Evolutionary conservation across 2,888 invertebrate genomes (phyloP).

Genomic region (Tillus elongatus): DNA sequence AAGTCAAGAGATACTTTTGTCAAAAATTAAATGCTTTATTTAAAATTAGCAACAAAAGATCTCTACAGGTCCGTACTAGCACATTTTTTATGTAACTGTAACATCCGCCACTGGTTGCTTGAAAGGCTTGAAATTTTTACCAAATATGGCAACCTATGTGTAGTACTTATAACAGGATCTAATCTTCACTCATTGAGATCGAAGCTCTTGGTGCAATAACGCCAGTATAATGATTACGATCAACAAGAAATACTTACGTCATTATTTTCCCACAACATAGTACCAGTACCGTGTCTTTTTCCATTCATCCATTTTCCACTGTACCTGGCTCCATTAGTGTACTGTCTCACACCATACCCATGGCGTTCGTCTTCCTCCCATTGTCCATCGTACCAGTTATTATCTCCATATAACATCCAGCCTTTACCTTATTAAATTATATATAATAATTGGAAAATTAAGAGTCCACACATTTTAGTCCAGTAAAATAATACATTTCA

Average conservation of each 20-base stretch:
- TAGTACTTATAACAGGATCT: no score
- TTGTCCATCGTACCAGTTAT: constrained; percentile 41
- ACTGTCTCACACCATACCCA: constrained; percentile 48
- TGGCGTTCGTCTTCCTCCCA: constrained; percentile 40
- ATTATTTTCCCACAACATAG: constrained; percentile 53
- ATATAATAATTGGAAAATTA: constrained; percentile 5
- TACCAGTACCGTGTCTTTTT: constrained; percentile 48
- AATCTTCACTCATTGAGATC: no score
- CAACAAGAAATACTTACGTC: constrained; percentile 47
- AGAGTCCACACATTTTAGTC: not conserved
- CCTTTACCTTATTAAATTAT: constrained; percentile 36
- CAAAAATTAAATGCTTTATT: no score
- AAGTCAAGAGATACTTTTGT: no score
- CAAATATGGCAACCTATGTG: no score
- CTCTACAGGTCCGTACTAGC: no score
- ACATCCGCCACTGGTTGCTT: no score
- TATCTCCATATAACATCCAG: constrained; percentile 33
- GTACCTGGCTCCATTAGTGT: constrained; percentile 48
- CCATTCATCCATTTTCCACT: constrained; percentile 49
- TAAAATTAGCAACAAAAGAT: no score
- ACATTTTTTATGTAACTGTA: no score
- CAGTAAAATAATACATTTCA: not conserved
- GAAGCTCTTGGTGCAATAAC: no score
- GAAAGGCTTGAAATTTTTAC: no score
- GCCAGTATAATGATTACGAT: no score